Conservation (phyloP, 2,888 invertebrate species). For the Caenorhabditis wallacei region DNA sequence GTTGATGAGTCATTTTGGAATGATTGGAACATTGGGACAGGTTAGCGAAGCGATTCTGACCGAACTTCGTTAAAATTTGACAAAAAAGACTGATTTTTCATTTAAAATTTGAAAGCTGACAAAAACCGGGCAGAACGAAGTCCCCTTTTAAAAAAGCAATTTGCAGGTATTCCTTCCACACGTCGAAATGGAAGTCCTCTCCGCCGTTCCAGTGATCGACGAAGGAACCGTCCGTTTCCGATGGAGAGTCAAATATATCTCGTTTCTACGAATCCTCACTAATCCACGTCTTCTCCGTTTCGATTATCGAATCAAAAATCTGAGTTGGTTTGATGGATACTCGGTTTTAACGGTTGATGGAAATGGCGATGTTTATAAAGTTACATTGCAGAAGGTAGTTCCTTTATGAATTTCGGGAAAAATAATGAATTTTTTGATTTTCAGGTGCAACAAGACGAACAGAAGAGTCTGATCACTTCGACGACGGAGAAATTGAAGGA, state of each 20-base stretch:
- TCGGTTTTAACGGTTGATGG: constrained; percentile 81
- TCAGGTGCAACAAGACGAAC: constrained; percentile 61
- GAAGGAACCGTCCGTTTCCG: constrained; percentile 82
- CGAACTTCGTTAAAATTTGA: too few relatives aligned
- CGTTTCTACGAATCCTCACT: constrained; percentile 65
- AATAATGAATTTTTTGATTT: constrained; percentile 3
- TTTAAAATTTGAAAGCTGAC: too few relatives aligned
- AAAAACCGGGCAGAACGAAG: too few relatives aligned
- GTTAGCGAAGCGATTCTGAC: too few relatives aligned
- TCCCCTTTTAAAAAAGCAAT: too few relatives aligned
- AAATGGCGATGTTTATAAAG: constrained; percentile 79
- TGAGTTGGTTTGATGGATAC: constrained; percentile 81
- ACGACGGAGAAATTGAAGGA: constrained; percentile 63
- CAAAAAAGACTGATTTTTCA: too few relatives aligned
- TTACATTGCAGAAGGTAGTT: constrained; percentile 72
- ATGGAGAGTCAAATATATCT: constrained; percentile 80
- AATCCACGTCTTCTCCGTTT: constrained; percentile 71
- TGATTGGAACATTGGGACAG: constrained; percentile 73
- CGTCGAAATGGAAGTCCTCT: constrained; percentile 75
- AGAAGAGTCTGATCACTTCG: constrained; percentile 47
- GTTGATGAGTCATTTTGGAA: constrained; percentile 77
- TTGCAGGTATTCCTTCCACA: constrained; percentile 73
- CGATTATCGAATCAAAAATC: constrained; percentile 70
- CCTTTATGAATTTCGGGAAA: neutral
- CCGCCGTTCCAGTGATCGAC: constrained; percentile 76